Conservation (phyloP, 1,140 invertebrate genomes). For the Arctopsyche grandis region DNA sequence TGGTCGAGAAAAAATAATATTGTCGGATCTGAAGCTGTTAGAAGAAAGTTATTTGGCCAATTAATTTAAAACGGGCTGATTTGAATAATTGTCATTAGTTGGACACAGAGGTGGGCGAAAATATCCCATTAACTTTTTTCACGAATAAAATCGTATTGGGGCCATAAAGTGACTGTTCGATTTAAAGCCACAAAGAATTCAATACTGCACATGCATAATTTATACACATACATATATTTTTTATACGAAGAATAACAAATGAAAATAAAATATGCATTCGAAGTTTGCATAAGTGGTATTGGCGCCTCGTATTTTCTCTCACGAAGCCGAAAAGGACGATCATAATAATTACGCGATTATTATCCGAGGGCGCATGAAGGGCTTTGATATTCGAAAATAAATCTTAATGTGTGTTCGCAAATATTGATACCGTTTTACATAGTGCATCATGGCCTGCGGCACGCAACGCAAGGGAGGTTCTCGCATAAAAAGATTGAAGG, state of each 20-base stretch:
- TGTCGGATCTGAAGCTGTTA: neutral
- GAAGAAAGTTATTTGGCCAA: neutral
- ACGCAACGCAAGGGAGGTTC: slow-evolving; percentile 7
- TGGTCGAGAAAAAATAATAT: neutral
- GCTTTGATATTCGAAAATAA: slow-evolving; percentile 41
- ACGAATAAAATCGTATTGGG: too few species aligned
- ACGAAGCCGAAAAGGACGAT: slow-evolving; percentile 8
- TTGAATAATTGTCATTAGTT: neutral
- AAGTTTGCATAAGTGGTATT: slow-evolving; percentile 22
- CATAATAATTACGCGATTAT: slow-evolving; percentile 2
- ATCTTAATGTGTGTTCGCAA: slow-evolving; percentile 22
- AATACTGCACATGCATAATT: too few species aligned
- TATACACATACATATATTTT: too few species aligned
- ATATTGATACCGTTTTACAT: slow-evolving; percentile 23
- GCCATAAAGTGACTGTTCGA: too few species aligned
- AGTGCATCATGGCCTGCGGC: slow-evolving; percentile 1
- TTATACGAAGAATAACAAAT: too few species aligned
- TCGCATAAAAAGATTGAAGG: neutral
- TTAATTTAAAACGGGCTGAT: slow-evolving; percentile 9
- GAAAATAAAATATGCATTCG: neutral
- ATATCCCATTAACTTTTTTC: neutral
- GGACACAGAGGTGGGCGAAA: slow-evolving; percentile 6
- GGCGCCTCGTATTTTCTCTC: slow-evolving; percentile 26
- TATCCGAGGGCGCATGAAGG: slow-evolving; percentile 16
- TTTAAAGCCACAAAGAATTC: too few species aligned